phyloP scores from a whole-genome alignment of 1,140 invertebrate genomes.

The Microplitis demolitor region DNA sequence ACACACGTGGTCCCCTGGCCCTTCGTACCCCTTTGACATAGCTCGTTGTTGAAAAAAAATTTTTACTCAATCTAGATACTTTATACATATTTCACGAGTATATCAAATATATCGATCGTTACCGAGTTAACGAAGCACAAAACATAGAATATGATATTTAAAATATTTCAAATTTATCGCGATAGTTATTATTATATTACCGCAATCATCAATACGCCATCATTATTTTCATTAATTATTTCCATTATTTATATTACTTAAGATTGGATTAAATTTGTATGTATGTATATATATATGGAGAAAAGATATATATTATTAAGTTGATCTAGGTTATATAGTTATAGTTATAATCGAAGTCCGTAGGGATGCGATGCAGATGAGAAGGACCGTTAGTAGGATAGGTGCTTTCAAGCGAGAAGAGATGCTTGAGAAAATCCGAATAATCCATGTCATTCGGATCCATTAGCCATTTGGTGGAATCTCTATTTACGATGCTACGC shows the following conservation, averaged over 20 bases:
- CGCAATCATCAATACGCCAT: neutral
- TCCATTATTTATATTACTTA: too few relatives aligned
- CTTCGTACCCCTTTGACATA: conserved; percentile 12
- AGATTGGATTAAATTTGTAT: neutral
- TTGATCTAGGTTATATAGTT: neutral
- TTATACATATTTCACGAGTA: conserved; percentile 3
- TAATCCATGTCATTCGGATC: conserved; percentile 22
- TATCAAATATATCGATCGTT: conserved; percentile 25
- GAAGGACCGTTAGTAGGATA: conserved; percentile 6
- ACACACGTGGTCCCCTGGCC: conserved; percentile 14
- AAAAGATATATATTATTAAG: too few relatives aligned
- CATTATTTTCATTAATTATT: too few relatives aligned
- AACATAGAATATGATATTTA: neutral
- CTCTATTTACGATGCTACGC: conserved; percentile 18
- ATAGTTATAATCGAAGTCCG: neutral
- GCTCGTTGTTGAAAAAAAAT: conserved; percentile 1
- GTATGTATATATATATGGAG: neutral
- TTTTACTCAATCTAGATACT: conserved; percentile 5
- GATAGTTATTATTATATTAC: too few relatives aligned
- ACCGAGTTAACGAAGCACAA: conserved; percentile 20
- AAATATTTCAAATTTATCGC: too few relatives aligned
- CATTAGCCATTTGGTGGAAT: conserved; percentile 18
- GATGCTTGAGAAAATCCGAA: conserved; percentile 22
- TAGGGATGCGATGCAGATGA: neutral
- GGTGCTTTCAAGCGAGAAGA: conserved; percentile 13